Conservation (phyloP, 2,113 vertebrate genomes). For the Ptychochromis oligacanthus region DNA sequence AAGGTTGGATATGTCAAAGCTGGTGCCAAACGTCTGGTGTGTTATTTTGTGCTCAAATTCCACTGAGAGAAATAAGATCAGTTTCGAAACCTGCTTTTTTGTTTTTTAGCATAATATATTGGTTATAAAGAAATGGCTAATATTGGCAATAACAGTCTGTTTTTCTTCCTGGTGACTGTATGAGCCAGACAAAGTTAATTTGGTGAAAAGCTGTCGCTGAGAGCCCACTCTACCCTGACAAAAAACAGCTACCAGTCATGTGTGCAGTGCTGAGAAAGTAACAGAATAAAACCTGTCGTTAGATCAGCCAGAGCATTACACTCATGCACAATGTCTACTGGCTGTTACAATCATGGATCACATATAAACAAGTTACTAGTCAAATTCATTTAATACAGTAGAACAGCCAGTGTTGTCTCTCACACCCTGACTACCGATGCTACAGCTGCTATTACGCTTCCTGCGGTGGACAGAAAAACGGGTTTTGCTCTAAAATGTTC, state of each 20-base stretch:
- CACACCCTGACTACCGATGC: background rate
- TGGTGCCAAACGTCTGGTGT: background rate
- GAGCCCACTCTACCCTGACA: background rate
- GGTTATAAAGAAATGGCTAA: background rate
- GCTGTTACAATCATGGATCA: background rate
- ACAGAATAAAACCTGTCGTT: background rate
- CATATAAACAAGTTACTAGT: background rate
- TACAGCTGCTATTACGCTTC: background rate
- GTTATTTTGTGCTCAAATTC: background rate
- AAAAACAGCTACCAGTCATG: conserved; percentile 2
- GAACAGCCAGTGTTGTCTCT: background rate
- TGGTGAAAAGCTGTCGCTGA: background rate
- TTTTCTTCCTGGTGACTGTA: background rate
- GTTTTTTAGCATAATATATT: background rate
- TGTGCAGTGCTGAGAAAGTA: background rate
- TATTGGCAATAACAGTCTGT: background rate
- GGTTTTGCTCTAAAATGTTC: background rate
- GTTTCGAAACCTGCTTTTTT: background rate
- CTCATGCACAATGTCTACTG: background rate
- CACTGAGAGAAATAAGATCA: background rate
- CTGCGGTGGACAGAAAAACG: background rate
- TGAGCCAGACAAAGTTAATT: background rate
- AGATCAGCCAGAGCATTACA: background rate
- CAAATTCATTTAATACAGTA: background rate
- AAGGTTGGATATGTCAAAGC: background rate